Percentiles rank a stretch among this genome's conserved stretches.
Evolutionary conservation across 2,113 vertebrate genomes (phyloP).

Genomic region (Cyprinodon tularosa): DNA sequence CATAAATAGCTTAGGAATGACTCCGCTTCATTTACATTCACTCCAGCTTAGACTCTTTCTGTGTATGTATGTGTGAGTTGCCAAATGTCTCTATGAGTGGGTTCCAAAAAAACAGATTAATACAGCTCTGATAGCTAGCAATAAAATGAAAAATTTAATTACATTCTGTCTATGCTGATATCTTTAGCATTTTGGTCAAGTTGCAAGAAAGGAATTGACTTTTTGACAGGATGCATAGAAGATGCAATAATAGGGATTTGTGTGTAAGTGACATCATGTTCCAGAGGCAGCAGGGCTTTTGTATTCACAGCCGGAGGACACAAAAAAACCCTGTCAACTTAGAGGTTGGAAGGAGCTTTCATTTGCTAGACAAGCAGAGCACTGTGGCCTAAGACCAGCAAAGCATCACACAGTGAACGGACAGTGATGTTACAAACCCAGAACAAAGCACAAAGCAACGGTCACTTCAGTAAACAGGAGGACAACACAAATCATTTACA

Average conservation of each 20-base stretch:
- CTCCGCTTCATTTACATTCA: conserved; percentile 68
- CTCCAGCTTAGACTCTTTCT: conserved; percentile 37
- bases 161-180: not conserved
- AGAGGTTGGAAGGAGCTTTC: conserved; percentile 50
- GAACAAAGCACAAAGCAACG: conserved; percentile 54
- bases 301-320: conserved; percentile 40
- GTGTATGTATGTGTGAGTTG: conserved; percentile 7
- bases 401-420: conserved; percentile 49
- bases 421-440: conserved; percentile 36
- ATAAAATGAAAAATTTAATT: not conserved
- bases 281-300: conserved; percentile 61
- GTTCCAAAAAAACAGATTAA: not conserved
- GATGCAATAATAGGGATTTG: not conserved
- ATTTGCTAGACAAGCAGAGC: conserved; percentile 50
- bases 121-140: not conserved
- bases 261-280: conserved; percentile 49
- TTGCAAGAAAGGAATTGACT: not conserved
- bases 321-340: conserved; percentile 1
- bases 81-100: not conserved
- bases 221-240: not conserved
- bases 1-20: conserved; percentile 76
- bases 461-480: not conserved
- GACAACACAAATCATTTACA: conserved; percentile 1
- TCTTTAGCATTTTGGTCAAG: not conserved
- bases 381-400: conserved; percentile 53